phyloP scores from a whole-genome alignment of 1,140 invertebrate species.

The Eufriesea mexicana region DNA sequence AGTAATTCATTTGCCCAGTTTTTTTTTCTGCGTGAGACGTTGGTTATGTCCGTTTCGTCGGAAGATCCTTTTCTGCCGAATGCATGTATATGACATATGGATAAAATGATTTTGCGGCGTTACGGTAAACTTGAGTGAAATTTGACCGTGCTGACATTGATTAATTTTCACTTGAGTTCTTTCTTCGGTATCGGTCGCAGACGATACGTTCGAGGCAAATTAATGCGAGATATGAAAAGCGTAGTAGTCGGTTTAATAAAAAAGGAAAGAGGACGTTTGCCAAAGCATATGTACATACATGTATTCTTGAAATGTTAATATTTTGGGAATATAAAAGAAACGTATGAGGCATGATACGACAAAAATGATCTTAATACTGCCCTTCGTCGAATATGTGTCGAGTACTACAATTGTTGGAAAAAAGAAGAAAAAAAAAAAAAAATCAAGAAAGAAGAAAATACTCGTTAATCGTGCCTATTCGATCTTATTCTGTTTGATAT shows the following conservation, averaged over 20 bases:
- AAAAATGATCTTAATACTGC: neutral
- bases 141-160: neutral
- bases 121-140: neutral
- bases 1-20: slow-evolving; percentile 9
- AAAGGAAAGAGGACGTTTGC: slow-evolving; percentile 42
- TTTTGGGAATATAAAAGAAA: neutral
- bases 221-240: neutral
- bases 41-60: neutral
- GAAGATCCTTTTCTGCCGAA: neutral
- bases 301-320: slow-evolving; percentile 26
- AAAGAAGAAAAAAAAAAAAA: too few relatives aligned
- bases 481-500: neutral
- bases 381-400: neutral
- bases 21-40: neutral
- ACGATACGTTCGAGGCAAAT: slow-evolving; percentile 12
- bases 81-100: neutral
- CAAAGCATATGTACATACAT: slow-evolving; percentile 47
- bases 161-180: slow-evolving; percentile 12
- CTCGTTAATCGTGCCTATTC: neutral
- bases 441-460: neutral
- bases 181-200: neutral
- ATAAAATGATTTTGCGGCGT: neutral
- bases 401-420: neutral
- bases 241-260: slow-evolving; percentile 9
- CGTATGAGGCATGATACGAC: neutral